These are phyloP conservation scores for Microtus oregoni DNA, from an alignment of 2,113 vertebrate genomes.

Conservation along the genomic window DNA sequence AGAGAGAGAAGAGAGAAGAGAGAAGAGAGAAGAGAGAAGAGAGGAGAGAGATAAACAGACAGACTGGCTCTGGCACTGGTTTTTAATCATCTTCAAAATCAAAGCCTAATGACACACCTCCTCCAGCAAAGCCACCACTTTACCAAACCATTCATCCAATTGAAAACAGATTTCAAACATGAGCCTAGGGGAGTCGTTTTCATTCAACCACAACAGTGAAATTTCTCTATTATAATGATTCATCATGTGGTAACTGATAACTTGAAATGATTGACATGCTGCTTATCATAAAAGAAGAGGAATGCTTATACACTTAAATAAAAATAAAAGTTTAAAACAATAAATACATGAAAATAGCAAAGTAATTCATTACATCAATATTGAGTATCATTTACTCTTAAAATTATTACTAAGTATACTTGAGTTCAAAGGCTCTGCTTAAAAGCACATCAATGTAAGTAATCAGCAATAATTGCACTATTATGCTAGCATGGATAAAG, in stretches of 20 bases:
- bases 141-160: not conserved
- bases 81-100: not conserved
- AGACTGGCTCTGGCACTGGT: not conserved
- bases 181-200: not conserved
- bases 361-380: not conserved
- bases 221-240: constrained; percentile 59
- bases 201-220: not conserved
- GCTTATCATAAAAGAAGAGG: not conserved
- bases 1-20: not conserved
- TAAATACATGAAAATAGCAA: not conserved
- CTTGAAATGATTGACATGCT: not conserved
- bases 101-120: too few species aligned
- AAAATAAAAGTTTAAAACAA: not conserved
- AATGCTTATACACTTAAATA: not conserved
- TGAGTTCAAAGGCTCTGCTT: not conserved
- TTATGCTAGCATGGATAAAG: not conserved
- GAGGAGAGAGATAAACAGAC: not conserved
- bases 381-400: not conserved
- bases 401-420: too few species aligned
- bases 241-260: not conserved
- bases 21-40: too few species aligned
- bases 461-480: not conserved
- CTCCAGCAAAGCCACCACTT: not conserved
- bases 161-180: not conserved
- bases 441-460: not conserved